Conservation (phyloP, 1,140 invertebrate species). For the Dysdera silvatica region DNA sequence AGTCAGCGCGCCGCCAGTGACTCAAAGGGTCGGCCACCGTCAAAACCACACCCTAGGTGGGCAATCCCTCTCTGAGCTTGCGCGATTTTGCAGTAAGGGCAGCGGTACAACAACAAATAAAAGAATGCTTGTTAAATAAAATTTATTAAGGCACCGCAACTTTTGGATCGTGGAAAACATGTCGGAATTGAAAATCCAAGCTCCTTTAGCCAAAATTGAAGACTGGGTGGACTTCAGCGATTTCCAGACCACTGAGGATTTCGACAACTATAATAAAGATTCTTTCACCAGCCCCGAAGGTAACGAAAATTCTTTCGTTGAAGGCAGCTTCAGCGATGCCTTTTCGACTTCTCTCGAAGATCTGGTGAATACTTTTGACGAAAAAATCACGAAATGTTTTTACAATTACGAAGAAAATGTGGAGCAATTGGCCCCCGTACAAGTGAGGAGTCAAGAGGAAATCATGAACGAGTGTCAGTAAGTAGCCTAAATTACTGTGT, state of each 20-base stretch:
- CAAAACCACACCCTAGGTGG: too few species aligned
- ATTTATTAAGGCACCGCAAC: too few species aligned
- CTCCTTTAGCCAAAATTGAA: slow-evolving; percentile 88
- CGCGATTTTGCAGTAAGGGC: too few species aligned
- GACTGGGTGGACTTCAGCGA: slow-evolving; percentile 56
- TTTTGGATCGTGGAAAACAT: slow-evolving; percentile 6
- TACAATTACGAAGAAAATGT: slow-evolving; percentile 94
- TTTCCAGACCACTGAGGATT: slow-evolving; percentile 51
- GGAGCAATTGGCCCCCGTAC: slow-evolving; percentile 93
- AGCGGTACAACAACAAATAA: too few species aligned
- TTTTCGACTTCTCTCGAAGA: slow-evolving; percentile 93
- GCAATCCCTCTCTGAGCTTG: too few species aligned
- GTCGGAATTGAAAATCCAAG: slow-evolving; percentile 84
- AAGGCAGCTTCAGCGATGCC: slow-evolving; percentile 30
- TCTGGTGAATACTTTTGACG: slow-evolving; percentile 96
- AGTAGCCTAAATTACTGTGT: slow-evolving; percentile 50
- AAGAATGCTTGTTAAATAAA: too few species aligned
- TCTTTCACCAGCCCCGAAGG: slow-evolving; percentile 24
- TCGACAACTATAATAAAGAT: slow-evolving; percentile 52
- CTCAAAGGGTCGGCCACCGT: too few species aligned
- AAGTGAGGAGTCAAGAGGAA: slow-evolving; percentile 95
- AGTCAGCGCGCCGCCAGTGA: too few species aligned
- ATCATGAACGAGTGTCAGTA: slow-evolving; percentile 99
- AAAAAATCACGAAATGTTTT: slow-evolving; percentile 98
- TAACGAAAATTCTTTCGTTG: slow-evolving; percentile 29